Evolutionary conservation across 2,797 vertebrate species (phyloP), one percentile per base, ranked within the genome.

Genomic region (Peromyscus nudipes): DNA sequence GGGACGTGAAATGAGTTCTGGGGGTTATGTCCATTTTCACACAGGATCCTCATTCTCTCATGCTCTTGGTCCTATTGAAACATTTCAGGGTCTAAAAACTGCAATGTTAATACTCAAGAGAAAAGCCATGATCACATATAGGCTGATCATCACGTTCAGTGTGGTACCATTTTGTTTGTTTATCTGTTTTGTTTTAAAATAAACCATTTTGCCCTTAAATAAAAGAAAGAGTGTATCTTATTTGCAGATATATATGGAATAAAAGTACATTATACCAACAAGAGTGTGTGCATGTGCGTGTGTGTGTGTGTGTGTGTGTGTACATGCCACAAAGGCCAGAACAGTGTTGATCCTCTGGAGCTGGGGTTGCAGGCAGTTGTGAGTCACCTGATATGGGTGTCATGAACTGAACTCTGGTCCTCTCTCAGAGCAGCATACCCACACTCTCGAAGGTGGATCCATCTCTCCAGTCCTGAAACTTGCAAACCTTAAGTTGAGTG

Each of bases 401-500:
- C 10, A 23, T n/a, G 19, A 29, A 37, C 65, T 55, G 8, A 27
- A 71, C 2, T 37, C 6, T 27, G 65, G 23, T 37, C 46, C 34
- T n/a, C n/a, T n/a, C n/a, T 17, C 46, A 69, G 25, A 87, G 49
- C 55, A 75, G 52, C 34, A 31, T 1, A 11, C 65, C 19, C 1
- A 9, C 25, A 4, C n/a, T 75, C 52, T 60, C 69, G 14, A 29
- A 43, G 16, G 21, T 19, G 6, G 43, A n/a, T 21, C 43, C 64
- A 52, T 69, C 46, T 17, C 19, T 67, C 19, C 46, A 69, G 64
- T 67, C 19, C 73, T 4, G 69, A 64, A 31, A 83, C n/a, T 43
- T 65, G 83, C 92, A 64, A 25, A 80, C 80, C 90, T 92, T 89
- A 92, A 89, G 23, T 29, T 37, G 27, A 92, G 69, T 65, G 31